These are phyloP conservation scores for Benitochromis conjunctus DNA, from an alignment of 2,113 vertebrate species.

Conservation along the genomic window DNA sequence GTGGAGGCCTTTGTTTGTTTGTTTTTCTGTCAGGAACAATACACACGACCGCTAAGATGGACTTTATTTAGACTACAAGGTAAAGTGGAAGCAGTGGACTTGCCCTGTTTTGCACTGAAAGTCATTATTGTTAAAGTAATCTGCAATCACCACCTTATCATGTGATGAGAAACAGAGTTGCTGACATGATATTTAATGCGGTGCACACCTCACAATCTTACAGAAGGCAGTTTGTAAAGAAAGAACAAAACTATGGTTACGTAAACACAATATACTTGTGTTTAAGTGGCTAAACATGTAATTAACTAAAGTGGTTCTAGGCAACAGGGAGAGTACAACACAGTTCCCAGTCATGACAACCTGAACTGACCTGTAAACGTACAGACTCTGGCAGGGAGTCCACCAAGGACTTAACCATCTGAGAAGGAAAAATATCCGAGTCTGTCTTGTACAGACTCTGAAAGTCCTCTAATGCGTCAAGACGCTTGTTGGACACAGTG, in stretches of 20 bases:
- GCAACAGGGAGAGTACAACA: neutral
- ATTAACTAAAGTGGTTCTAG: neutral
- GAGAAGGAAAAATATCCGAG: constrained; percentile 85
- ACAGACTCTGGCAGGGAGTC: constrained; percentile 73
- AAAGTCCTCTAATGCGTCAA: constrained; percentile 88
- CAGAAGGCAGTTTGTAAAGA: neutral
- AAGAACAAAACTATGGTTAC: neutral
- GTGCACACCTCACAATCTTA: neutral
- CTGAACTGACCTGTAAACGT: constrained; percentile 59
- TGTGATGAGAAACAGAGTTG: neutral
- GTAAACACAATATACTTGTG: neutral
- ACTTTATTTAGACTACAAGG: neutral
- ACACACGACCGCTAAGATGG: neutral
- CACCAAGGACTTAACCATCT: constrained; percentile 81
- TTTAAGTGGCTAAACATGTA: neutral
- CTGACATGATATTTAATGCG: neutral
- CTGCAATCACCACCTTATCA: neutral
- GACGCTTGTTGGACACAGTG: constrained; percentile 79
- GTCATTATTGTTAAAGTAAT: neutral
- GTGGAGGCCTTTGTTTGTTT: neutral
- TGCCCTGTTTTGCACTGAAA: neutral
- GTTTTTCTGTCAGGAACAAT: neutral
- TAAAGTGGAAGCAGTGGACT: neutral
- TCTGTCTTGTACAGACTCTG: constrained; percentile 95
- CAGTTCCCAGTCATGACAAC: neutral